Evolutionary conservation across 2,797 vertebrate species (phyloP), one percentile per base, ranked within the genome.

Genomic region (Graptemys geographica): DNA sequence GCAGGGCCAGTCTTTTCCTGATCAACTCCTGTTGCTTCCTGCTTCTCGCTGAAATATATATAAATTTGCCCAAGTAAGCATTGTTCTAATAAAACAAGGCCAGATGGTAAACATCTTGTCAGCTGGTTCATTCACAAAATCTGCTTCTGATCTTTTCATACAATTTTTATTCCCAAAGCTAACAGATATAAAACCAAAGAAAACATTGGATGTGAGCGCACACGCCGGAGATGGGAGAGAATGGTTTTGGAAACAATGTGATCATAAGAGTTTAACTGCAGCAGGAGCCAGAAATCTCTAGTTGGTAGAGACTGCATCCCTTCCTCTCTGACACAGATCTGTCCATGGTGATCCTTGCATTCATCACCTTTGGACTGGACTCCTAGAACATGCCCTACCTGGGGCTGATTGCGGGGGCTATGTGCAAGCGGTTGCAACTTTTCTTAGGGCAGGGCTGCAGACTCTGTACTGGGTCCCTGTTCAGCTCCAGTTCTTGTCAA

Each of bases 91-190:
- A 97, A 97, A 95, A 92, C 90, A 95, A 96, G 92, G 95, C 93
- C 0, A 96, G 95, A 95, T 96, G 95, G 96, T 97, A 96, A 97
- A 87, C 96, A 83, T 96, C 90, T 93, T 59, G 89, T 94, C 90
- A 3, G 95, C 96, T 97, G 96, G 97, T 97, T 97, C 96, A 97
- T 96, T 97, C 97, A 97, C 96, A 97, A 97, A 97, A 97, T 94
- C 97, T 96, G 94, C 96, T 97, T 97, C 96, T 95, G 96, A 97
- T 97, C 97, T 96, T 97, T 96, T 0, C 2, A 88, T 96, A 95
- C 93, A 92, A 96, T 95, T 95, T 97, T 90, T 51, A 51, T 92
- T 91, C 95, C 97, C 96, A 97, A 96, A 28, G 79, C 92, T 95
- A 97, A 97, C 93, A 96, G 95, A 69, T 62, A 84, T 27, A 83